Evolutionary conservation across 2,888 invertebrate genomes (phyloP).

Genomic region (Tenthredo scrophulariae): DNA sequence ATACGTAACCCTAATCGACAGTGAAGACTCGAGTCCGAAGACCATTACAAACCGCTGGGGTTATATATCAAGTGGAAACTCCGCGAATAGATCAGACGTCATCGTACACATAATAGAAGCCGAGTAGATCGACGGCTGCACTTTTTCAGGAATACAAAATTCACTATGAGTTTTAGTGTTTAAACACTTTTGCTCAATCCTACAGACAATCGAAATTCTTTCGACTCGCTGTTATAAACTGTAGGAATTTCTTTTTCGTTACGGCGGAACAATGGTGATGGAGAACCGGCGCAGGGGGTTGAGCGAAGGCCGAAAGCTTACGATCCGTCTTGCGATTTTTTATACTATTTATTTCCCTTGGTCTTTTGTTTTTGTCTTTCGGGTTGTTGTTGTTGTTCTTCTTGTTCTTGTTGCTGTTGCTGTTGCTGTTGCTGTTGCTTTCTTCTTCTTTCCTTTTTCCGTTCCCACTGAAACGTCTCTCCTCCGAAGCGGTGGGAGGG

Average conservation of each 20-base stretch:
- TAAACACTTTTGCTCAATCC: not conserved
- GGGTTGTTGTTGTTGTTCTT: not conserved
- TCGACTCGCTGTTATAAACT: constrained; percentile 30
- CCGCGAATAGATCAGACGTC: constrained; percentile 26
- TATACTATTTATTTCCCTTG: constrained; percentile 33
- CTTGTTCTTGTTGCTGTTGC: not conserved
- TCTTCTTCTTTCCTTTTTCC: not conserved
- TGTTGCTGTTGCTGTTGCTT: not conserved
- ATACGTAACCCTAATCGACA: not conserved
- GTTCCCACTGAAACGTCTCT: constrained; percentile 41
- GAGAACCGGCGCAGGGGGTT: constrained; percentile 56
- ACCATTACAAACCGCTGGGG: not conserved
- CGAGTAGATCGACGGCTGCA: not conserved
- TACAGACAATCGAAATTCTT: constrained; percentile 3
- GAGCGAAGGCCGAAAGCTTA: constrained; percentile 52
- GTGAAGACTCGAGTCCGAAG: not conserved
- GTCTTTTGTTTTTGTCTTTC: not conserved
- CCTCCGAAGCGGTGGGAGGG: constrained; percentile 58
- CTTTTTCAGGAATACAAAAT: not conserved
- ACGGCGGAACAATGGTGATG: constrained; percentile 36
- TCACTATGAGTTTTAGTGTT: not conserved
- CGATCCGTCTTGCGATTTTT: constrained; percentile 5
- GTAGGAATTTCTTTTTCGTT: constrained; percentile 50
- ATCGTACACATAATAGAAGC: not conserved
- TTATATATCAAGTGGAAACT: constrained; percentile 17